Evolutionary conservation across 2,888 invertebrate species (phyloP).

Genomic region (Pristionchus japonicus): DNA sequence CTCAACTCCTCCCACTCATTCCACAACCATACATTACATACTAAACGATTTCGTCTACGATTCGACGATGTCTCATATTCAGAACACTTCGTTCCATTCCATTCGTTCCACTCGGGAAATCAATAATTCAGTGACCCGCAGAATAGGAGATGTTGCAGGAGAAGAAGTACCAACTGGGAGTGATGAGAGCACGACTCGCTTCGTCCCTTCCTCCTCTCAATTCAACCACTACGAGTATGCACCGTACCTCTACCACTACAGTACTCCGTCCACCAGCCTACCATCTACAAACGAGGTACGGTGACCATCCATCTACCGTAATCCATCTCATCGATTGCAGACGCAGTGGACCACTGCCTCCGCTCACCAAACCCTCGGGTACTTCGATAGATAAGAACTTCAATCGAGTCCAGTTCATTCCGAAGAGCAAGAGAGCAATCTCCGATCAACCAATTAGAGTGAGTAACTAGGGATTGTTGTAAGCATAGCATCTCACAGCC

Average conservation of each 20-base stretch:
- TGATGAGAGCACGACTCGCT: slow-evolving; percentile 31
- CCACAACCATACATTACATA: background rate
- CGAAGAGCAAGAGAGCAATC: background rate
- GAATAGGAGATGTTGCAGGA: slow-evolving; percentile 16
- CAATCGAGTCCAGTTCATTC: slow-evolving; percentile 41
- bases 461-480: background rate
- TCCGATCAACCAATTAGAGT: slow-evolving; percentile 19
- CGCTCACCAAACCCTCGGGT: background rate
- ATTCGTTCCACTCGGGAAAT: background rate
- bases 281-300: slow-evolving; percentile 10
- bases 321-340: background rate
- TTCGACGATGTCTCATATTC: background rate
- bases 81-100: background rate
- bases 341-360: background rate
- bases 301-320: background rate
- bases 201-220: slow-evolving; percentile 40
- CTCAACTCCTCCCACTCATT: slow-evolving; percentile 25
- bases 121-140: background rate
- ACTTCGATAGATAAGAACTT: slow-evolving; percentile 44
- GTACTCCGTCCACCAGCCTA: slow-evolving; percentile 16
- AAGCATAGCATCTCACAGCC: background rate
- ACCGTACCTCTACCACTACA: background rate
- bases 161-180: slow-evolving; percentile 36
- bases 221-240: background rate
- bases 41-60: background rate